These are phyloP conservation scores for Camelus dromedarius DNA, from an alignment of 2,113 vertebrate species.

Conservation along the genomic window DNA sequence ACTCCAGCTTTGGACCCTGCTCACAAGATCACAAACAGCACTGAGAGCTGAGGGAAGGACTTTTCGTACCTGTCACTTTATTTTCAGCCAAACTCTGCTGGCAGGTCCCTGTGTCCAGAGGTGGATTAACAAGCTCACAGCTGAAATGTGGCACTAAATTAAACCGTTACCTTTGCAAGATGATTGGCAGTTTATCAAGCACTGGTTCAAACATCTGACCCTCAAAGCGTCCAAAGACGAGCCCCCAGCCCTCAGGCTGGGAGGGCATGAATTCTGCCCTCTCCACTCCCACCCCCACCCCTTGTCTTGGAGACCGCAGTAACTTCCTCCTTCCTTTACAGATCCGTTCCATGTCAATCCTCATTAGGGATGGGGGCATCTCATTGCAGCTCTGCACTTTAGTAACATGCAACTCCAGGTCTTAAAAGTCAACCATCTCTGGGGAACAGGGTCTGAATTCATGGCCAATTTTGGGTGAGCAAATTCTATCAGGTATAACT, in stretches of 20 bases:
- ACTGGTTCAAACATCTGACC: background rate
- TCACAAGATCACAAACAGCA: background rate
- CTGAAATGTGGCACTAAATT: background rate
- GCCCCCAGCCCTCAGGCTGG: too few relatives aligned
- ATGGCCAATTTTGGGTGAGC: background rate
- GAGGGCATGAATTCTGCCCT: background rate
- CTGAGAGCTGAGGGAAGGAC: background rate
- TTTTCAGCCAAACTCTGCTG: background rate
- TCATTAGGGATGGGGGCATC: background rate
- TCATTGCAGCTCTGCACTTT: background rate
- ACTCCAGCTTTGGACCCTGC: background rate
- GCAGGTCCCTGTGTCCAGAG: background rate
- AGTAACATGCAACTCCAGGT: background rate
- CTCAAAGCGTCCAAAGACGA: background rate
- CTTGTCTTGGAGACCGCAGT: background rate
- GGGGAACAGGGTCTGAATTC: background rate
- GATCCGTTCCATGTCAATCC: background rate
- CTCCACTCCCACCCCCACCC: background rate
- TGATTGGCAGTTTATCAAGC: background rate
- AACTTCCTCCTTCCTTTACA: background rate
- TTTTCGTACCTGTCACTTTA: background rate
- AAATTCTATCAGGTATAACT: background rate
- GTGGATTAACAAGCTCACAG: background rate
- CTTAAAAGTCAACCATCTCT: background rate
- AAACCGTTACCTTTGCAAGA: background rate